Percentiles rank a stretch among this genome's conserved stretches.
Evolutionary conservation across 2,888 invertebrate species (phyloP).

Genomic region (Trichopoda pennipes): DNA sequence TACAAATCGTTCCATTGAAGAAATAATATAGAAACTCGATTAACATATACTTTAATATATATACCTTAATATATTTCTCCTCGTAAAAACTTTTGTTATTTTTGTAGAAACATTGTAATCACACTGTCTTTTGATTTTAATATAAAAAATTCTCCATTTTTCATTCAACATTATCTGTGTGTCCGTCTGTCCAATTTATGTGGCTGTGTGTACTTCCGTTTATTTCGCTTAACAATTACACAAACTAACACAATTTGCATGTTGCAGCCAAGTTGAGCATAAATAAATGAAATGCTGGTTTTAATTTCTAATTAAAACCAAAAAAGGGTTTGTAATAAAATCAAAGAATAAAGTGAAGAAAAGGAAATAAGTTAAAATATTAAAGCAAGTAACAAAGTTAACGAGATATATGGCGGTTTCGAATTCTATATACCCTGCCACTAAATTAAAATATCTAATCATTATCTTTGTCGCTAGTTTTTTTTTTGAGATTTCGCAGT

Average conservation of each 20-base stretch:
- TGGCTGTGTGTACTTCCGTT: conserved; percentile 9
- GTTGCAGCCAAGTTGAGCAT: conserved; percentile 48
- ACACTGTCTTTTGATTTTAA: conserved; percentile 24
- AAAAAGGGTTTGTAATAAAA: conserved; percentile 57
- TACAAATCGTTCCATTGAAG: conserved; percentile 1
- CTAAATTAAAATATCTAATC: no score
- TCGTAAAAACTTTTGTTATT: not conserved
- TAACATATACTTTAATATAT: no score
- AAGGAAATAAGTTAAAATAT: conserved; percentile 29
- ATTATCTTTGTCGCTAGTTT: no score
- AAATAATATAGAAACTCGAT: conserved; percentile 24
- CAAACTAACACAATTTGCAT: conserved; percentile 46
- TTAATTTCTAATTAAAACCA: conserved; percentile 65
- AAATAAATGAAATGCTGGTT: conserved; percentile 60
- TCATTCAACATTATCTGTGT: not conserved
- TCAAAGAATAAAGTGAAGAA: conserved; percentile 44
- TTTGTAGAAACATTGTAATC: not conserved
- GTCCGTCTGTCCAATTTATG: not conserved
- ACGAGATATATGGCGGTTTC: no score
- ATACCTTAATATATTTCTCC: not conserved
- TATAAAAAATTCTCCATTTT: not conserved
- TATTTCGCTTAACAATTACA: conserved; percentile 4
- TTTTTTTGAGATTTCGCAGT: no score
- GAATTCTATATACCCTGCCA: no score
- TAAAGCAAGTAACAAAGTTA: not conserved